These are phyloP conservation scores for Rhinophrynus dorsalis DNA, from an alignment of 2,797 vertebrate species.

Conservation along the genomic window DNA sequence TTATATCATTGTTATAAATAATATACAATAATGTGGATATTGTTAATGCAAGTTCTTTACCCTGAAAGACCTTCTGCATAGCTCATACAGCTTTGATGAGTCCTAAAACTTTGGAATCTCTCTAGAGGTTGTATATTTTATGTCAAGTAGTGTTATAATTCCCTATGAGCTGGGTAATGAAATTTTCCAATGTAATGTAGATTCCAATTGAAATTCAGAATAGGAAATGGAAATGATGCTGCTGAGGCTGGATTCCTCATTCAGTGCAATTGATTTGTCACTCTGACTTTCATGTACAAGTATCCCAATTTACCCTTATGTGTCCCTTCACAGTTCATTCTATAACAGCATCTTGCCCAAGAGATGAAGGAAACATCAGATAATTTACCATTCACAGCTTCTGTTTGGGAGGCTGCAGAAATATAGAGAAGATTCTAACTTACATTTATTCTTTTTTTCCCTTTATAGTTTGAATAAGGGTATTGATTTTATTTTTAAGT, in stretches of 20 bases:
- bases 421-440: constrained; percentile 30
- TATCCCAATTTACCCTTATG: constrained; percentile 1
- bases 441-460: background rate
- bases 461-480: constrained; percentile 27
- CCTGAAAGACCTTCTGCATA: background rate
- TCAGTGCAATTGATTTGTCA: constrained; percentile 13
- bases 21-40: too few species aligned
- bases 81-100: constrained; percentile 41
- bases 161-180: constrained; percentile 15
- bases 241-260: constrained; percentile 35
- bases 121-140: constrained; percentile 24
- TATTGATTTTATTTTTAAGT: constrained; percentile 45
- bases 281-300: background rate
- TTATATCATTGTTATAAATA: too few species aligned
- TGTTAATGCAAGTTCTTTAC: background rate
- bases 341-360: constrained; percentile 41
- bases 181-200: constrained; percentile 15
- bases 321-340: constrained; percentile 18
- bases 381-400: constrained; percentile 32
- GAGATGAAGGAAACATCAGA: constrained; percentile 40
- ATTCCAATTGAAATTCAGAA: background rate
- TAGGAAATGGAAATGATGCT: constrained; percentile 18
- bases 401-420: constrained; percentile 29
- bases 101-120: constrained; percentile 35
- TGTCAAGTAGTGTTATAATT: constrained; percentile 20